A percentile compares a stretch with the other conserved stretches of the same genome.
Conservation (phyloP, 2,113 vertebrate genomes). For the Tautogolabrus adspersus region DNA sequence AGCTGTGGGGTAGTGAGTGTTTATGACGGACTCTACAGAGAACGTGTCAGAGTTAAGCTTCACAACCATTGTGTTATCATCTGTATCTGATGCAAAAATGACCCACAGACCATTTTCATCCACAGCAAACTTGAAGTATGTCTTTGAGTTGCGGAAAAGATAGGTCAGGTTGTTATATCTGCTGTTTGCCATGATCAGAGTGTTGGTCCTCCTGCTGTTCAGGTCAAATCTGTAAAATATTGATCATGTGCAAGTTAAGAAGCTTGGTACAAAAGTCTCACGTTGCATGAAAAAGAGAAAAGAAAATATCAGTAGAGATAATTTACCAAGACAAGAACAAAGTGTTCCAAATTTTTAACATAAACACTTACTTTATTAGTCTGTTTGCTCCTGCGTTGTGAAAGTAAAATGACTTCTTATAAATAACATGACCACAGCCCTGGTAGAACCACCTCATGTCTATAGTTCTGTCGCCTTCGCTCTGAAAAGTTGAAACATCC, state of each 20-base stretch:
- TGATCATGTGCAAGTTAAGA: neutral
- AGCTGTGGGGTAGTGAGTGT: conserved; percentile 88
- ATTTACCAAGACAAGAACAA: neutral
- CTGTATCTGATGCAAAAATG: conserved; percentile 86
- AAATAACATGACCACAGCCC: conserved; percentile 89
- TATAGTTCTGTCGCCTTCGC: conserved; percentile 72
- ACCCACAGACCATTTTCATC: conserved; percentile 93
- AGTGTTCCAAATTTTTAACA: neutral
- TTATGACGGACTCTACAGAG: conserved; percentile 79
- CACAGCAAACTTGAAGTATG: conserved; percentile 91
- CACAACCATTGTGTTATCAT: conserved; percentile 86
- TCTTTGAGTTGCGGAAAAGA: conserved; percentile 92
- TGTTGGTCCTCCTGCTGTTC: conserved; percentile 65
- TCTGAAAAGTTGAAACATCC: conserved; percentile 78
- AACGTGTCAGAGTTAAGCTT: conserved; percentile 84
- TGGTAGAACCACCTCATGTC: conserved; percentile 84
- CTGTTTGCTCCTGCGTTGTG: conserved; percentile 87
- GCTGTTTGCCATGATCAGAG: conserved; percentile 82
- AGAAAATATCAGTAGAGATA: neutral
- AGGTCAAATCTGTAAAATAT: conserved; percentile 84
- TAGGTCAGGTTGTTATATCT: conserved; percentile 87
- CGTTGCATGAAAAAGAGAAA: neutral
- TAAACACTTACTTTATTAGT: conserved; percentile 86
- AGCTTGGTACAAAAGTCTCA: neutral
- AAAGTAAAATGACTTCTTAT: conserved; percentile 89